Evolutionary conservation across 2,888 invertebrate species (phyloP).

Genomic region (Drosophila paracracens): DNA sequence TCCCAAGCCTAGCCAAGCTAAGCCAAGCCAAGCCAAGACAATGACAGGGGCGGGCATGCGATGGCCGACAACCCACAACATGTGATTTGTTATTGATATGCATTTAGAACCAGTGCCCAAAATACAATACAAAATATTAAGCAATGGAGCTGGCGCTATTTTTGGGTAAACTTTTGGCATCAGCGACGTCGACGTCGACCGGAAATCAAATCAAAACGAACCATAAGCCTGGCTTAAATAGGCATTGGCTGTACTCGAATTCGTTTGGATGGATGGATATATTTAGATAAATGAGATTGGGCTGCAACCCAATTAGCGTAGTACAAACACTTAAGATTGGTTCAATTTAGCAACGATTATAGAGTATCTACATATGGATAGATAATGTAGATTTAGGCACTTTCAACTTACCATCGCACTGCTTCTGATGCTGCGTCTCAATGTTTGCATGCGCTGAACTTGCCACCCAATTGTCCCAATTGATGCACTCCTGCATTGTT

Average conservation of each 20-base stretch:
- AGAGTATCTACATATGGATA: background rate
- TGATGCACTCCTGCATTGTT: slow-evolving; percentile 36
- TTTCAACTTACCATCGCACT: slow-evolving; percentile 42
- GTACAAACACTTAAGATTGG: background rate
- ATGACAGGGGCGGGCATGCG: background rate
- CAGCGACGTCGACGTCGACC: background rate
- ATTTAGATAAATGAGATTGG: background rate
- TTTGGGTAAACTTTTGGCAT: slow-evolving; percentile 4
- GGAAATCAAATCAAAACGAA: slow-evolving; percentile 1
- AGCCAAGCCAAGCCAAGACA: background rate
- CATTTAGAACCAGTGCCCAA: background rate
- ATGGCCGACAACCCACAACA: slow-evolving; percentile 1
- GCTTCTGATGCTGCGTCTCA: slow-evolving; percentile 37
- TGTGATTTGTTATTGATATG: slow-evolving; percentile 14
- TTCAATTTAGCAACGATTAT: background rate
- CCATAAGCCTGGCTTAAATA: background rate
- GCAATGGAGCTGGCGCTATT: background rate
- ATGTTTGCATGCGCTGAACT: slow-evolving; percentile 38
- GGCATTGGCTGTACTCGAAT: background rate
- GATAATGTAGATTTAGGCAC: background rate
- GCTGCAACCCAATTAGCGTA: background rate
- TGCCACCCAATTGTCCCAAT: slow-evolving; percentile 42
- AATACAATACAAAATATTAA: background rate
- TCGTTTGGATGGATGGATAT: background rate
- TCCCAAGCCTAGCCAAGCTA: background rate